Base-by-base conservation (phyloP, 2,888 invertebrate species). In the Cyclophora albipunctata region DNA sequence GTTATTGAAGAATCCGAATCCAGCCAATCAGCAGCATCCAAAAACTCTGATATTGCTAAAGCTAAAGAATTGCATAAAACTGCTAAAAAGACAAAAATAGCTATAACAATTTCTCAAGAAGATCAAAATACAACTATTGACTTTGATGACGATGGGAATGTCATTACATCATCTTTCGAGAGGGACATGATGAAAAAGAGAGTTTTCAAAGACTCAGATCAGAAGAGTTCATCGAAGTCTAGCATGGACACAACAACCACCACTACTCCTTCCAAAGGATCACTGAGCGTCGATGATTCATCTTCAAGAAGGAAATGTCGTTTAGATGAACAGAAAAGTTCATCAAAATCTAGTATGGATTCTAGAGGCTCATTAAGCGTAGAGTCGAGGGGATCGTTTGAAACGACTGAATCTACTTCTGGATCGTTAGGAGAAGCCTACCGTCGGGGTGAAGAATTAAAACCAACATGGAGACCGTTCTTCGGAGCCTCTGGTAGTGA, bases 381-480 rank as follows among this genome's bases (percentile, higher is more conserved):
- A 2, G 93, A 94, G 69, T 93, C 93, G 0, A 89, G 92, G 58
- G 93, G 93, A 45, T 93, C 93, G 0, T 90, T 93, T 60, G 93
- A 93, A 81, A 90, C 87, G 3, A 93, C 93, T 0, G 93, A 93
- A 75, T 93, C 93, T 34, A 93, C 93, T 59, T 93, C 93, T 3
- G 93, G 94, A 0, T 93, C 93, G 48, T 78, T 93, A 53, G 94
- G 93, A n/a, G 91, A 92, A 51, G 93, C 92, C 20, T 91, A 91
- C 59, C 84, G 93, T 40, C 90, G 92, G 3, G 93, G 92, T 1
- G 92, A 92, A 70, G 95, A 95, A 71, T 84, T 94, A 49, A 94
- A 93, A 71, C 93, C 94, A 3, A 95, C 95, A 0, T 95, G 95
- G 94, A 91, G 93, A 65, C 93, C 95, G 3, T 96, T 95, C 72